Evolutionary conservation across 2,888 invertebrate species (phyloP).

Genomic region (Leucophenga montana): DNA sequence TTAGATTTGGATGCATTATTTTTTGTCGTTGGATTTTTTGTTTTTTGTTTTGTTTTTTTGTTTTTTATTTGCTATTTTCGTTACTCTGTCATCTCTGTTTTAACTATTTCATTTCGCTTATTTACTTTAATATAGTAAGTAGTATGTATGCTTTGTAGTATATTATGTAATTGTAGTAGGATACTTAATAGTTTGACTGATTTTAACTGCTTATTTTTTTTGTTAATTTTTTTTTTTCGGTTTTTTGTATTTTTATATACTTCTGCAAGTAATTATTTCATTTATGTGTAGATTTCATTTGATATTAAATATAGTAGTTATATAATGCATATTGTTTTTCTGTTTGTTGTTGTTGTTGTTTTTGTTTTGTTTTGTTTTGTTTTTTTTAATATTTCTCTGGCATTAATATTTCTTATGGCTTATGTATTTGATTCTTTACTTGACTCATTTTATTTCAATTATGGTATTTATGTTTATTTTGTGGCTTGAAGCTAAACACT

Average conservation of each 20-base stretch:
- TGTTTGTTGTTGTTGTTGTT: neutral
- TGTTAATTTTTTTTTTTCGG: neutral
- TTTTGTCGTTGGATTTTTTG: constrained; percentile 6
- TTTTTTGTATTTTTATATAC: neutral
- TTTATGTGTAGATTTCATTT: too few species aligned
- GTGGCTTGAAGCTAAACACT: neutral
- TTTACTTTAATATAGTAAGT: constrained; percentile 4
- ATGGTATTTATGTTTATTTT: neutral
- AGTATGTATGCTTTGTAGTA: neutral
- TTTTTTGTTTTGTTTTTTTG: constrained; percentile 2
- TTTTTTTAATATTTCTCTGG: constrained; percentile 9
- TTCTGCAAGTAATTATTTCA: neutral
- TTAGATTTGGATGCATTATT: neutral
- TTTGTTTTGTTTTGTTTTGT: constrained; percentile 2
- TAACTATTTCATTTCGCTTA: neutral
- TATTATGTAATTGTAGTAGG: constrained; percentile 20
- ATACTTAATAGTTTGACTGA: constrained; percentile 15
- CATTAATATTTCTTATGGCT: constrained; percentile 4
- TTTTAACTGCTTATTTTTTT: constrained; percentile 7
- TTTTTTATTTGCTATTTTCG: constrained; percentile 8
- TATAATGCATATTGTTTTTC: constrained; percentile 12
- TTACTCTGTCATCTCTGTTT: neutral
- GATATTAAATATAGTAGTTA: neutral
- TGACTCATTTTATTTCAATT: too few species aligned
- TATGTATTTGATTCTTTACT: neutral